A percentile compares a stretch with the other conserved stretches of the same genome.
These are phyloP conservation scores for Apteryx owenii DNA, from an alignment of 2,113 vertebrate species.

Conservation along the genomic window DNA sequence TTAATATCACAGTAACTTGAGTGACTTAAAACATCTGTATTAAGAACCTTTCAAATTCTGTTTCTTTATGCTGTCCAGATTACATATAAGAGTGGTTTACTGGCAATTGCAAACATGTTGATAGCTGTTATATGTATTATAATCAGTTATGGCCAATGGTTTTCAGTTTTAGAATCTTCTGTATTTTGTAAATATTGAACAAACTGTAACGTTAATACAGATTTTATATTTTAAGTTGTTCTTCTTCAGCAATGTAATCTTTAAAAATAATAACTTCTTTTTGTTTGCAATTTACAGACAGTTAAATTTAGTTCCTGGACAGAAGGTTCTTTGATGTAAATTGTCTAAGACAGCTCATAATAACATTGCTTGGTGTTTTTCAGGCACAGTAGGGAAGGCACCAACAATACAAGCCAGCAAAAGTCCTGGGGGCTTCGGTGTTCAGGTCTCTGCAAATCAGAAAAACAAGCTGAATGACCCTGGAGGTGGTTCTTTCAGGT, in stretches of 20 bases:
- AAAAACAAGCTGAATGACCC: slow-evolving; percentile 90
- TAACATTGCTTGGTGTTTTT: slow-evolving; percentile 80
- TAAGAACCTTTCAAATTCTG: not conserved
- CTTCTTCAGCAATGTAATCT: slow-evolving; percentile 25
- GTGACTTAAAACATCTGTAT: not conserved
- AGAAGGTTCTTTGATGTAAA: slow-evolving; percentile 82
- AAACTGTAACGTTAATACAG: slow-evolving; percentile 14
- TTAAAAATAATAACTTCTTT: slow-evolving; percentile 65
- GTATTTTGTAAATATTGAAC: slow-evolving; percentile 21
- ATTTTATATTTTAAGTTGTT: slow-evolving; percentile 31
- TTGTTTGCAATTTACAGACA: slow-evolving; percentile 73
- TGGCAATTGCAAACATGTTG: not conserved
- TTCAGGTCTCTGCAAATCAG: slow-evolving; percentile 88
- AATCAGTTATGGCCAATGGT: not conserved
- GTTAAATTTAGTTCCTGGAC: slow-evolving; percentile 82
- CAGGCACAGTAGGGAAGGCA: slow-evolving; percentile 84
- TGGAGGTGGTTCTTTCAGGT: slow-evolving; percentile 87
- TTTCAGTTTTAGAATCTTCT: not conserved
- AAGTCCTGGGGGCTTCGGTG: slow-evolving; percentile 80
- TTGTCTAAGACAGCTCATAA: slow-evolving; percentile 79
- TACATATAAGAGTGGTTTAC: not conserved
- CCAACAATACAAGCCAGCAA: slow-evolving; percentile 80
- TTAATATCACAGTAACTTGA: not conserved
- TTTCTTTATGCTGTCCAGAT: not conserved
- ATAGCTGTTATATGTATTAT: not conserved